phyloP scores from a whole-genome alignment of 2,113 vertebrate genomes.

The Halcyon malimbica region DNA sequence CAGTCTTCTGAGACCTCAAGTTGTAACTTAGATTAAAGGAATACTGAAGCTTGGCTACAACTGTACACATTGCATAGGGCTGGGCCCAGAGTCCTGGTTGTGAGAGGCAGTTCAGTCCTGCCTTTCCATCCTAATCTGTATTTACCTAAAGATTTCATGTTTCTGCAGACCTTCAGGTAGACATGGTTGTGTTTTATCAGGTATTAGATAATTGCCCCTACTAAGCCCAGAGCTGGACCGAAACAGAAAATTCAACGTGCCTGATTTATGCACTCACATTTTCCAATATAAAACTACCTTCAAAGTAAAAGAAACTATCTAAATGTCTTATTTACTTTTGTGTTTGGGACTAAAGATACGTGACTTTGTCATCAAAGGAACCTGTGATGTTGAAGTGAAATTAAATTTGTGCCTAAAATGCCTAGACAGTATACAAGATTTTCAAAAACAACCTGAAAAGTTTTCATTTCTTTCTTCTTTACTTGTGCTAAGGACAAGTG shows the following conservation, averaged over 20 bases:
- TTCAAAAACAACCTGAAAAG: slow-evolving; percentile 63
- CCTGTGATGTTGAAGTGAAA: slow-evolving; percentile 65
- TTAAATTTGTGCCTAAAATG: slow-evolving; percentile 73
- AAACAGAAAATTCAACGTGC: background rate
- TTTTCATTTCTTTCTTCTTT: slow-evolving; percentile 60
- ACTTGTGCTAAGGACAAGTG: slow-evolving; percentile 42
- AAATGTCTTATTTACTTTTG: slow-evolving; percentile 72
- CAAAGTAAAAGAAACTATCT: slow-evolving; percentile 66
- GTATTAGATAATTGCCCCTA: background rate
- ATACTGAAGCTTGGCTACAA: background rate
- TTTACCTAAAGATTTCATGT: background rate
- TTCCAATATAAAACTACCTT: slow-evolving; percentile 57
- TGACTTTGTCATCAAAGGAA: slow-evolving; percentile 71
- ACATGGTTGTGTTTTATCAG: background rate
- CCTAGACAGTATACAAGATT: slow-evolving; percentile 64
- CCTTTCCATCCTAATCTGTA: background rate
- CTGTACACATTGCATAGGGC: background rate
- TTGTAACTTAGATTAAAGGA: background rate
- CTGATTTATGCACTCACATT: slow-evolving; percentile 19
- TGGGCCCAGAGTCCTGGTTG: background rate
- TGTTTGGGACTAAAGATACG: slow-evolving; percentile 63
- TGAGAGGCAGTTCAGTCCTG: background rate
- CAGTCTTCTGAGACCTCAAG: background rate
- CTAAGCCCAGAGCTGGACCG: background rate
- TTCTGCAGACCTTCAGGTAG: background rate